Percentiles rank a stretch among this genome's conserved stretches.
These are phyloP conservation scores for Germaria angustata DNA, from an alignment of 2,888 invertebrate species.

Conservation along the genomic window DNA sequence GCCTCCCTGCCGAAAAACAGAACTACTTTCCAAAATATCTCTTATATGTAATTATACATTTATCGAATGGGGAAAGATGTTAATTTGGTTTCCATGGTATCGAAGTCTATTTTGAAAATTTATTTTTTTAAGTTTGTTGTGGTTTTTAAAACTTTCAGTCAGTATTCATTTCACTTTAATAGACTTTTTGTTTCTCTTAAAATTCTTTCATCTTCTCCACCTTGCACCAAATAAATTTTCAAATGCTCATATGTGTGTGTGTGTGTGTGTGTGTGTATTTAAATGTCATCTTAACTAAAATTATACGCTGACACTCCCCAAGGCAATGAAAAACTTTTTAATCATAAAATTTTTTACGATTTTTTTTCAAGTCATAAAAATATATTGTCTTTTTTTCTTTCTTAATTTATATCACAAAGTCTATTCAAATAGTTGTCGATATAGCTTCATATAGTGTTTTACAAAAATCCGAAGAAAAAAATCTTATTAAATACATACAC, in stretches of 20 bases:
- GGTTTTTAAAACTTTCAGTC: background rate
- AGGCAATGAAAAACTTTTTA: conserved; percentile 16
- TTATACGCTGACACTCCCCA: conserved; percentile 25
- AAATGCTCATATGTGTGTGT: background rate
- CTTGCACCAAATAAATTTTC: background rate
- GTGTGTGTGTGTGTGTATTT: background rate
- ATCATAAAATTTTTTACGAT: conserved; percentile 33
- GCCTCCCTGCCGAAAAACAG: no score
- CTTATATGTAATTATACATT: no score
- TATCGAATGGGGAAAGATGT: no score
- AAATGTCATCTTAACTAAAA: background rate
- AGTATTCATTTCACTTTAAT: background rate
- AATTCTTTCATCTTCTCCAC: background rate
- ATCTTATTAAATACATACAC: no score
- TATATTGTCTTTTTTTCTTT: background rate
- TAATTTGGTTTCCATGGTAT: no score
- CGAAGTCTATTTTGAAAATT: no score
- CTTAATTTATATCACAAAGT: conserved; percentile 24
- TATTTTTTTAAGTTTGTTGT: background rate
- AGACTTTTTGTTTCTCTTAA: background rate
- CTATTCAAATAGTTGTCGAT: conserved; percentile 4
- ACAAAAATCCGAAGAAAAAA: background rate
- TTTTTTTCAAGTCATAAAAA: background rate
- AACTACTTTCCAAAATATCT: no score
- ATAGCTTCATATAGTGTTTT: background rate